Evolutionary conservation across 1,140 invertebrate species (phyloP), one percentile per base, ranked within the genome.

Genomic region (Rhagoletis pomonella): DNA sequence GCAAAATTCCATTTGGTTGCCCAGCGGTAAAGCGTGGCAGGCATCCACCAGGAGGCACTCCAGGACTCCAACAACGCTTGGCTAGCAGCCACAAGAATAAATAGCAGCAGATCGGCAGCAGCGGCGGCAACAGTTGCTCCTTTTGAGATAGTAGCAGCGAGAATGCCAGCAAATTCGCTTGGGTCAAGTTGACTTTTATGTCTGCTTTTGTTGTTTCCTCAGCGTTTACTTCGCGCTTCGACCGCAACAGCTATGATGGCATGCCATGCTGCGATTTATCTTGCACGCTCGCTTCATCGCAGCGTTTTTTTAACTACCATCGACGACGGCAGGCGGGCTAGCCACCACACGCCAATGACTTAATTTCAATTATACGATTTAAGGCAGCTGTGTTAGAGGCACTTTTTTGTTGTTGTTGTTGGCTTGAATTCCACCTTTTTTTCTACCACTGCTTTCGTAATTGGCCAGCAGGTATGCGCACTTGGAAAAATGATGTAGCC

Each of bases 1-100:
- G 67, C 67, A 42, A 73, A 73, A 73, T 73, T 73, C 67, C 67
- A 73, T 73, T 73, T 73, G 67, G 67, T 73, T 42, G 42, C 6
- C 67, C 67, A 42, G 14, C 64, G 64, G 50, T 55, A 55, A 55
- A 55, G 10, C 10, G 2, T 10, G 50, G 5, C 10, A 7, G 50
- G 50, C 50, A 10, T 10, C 50, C 5, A 10, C 50, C 50, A 55
- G 50, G 50, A 5, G 50, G 2, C 50, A 29, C 50, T 55, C 50
- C 50, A 29, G 29, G 29, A 29, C 10, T 55, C 50, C 50, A 7
- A 55, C 50, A 7, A 55, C 10, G 1, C 3, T 2, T 29, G 29
- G 0, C 7, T 39, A 67, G 39, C 29, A 64, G 29, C 6, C n/a
- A 29, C 59, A 59, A 59, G 58, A 59, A 59, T 12, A 59, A 59